Evolutionary conservation across 2,797 vertebrate genomes (phyloP).

Genomic region (Chelon labrosus): DNA sequence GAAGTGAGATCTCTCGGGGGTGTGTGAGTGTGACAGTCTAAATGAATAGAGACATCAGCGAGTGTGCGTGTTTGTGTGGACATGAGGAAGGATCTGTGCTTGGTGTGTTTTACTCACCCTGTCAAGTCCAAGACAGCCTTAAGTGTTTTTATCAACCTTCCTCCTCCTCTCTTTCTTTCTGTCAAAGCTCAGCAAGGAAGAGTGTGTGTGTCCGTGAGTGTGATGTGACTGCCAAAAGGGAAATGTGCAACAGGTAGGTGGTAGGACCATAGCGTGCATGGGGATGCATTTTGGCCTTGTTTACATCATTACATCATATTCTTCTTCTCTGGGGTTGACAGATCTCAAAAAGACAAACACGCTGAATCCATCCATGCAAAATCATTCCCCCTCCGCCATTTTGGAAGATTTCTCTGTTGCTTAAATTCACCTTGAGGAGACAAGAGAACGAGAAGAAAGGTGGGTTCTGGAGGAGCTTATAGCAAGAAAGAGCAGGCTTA

Average conservation of each 20-base stretch:
- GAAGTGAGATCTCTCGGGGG: constrained; percentile 91
- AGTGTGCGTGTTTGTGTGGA: constrained; percentile 62
- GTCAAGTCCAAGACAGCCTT: constrained; percentile 68
- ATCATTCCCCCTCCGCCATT: too few species aligned
- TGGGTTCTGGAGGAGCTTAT: too few species aligned
- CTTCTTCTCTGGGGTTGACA: not conserved
- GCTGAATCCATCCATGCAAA: too few species aligned
- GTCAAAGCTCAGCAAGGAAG: constrained; percentile 45
- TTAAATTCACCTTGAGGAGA: too few species aligned
- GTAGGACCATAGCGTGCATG: not conserved
- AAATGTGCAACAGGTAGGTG: constrained; percentile 55
- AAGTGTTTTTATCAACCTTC: constrained; percentile 65
- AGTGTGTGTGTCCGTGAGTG: constrained; percentile 15
- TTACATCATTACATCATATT: not conserved
- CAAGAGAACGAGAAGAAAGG: too few species aligned
- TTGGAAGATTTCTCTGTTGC: too few species aligned
- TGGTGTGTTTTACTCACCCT: constrained; percentile 71
- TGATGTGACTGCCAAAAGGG: constrained; percentile 22
- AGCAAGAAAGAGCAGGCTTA: too few species aligned
- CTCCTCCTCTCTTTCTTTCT: constrained; percentile 40
- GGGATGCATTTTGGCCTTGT: not conserved
- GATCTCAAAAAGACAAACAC: not conserved
- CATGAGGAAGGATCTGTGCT: constrained; percentile 56
- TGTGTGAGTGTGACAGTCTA: constrained; percentile 91
- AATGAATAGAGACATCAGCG: constrained; percentile 91